These are phyloP conservation scores for Verasper variegatus DNA, from an alignment of 2,113 vertebrate genomes.

Conservation along the genomic window DNA sequence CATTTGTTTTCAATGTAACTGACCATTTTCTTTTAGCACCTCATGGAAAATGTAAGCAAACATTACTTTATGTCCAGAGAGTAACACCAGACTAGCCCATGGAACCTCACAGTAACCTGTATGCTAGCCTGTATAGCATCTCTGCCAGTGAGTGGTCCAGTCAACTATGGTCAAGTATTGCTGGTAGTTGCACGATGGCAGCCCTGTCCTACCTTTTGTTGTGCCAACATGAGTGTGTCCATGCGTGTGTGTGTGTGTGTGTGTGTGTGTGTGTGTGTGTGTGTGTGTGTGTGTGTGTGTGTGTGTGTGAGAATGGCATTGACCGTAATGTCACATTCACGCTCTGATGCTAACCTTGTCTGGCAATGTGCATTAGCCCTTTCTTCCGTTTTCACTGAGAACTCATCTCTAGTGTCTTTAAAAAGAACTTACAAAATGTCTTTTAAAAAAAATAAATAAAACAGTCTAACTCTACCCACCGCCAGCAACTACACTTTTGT, in stretches of 20 bases:
- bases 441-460: constrained; percentile 1
- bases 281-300: neutral
- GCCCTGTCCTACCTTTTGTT: neutral
- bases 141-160: neutral
- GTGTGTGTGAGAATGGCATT: constrained; percentile 4
- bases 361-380: constrained; percentile 67
- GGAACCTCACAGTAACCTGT: no score
- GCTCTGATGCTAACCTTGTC: constrained; percentile 65
- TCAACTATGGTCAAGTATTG: neutral
- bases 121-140: neutral
- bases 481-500: neutral
- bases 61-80: no score
- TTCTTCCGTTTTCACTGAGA: constrained; percentile 56
- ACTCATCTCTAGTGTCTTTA: constrained; percentile 16
- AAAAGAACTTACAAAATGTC: constrained; percentile 32
- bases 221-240: neutral
- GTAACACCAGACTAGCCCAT: no score
- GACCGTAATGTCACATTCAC: constrained; percentile 64
- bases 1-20: no score
- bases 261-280: neutral
- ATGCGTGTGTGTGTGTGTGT: neutral
- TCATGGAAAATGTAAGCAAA: no score
- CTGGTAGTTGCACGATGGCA: no score
- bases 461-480: neutral
- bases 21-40: no score